A percentile compares a stretch with the other conserved stretches of the same genome.
Conservation (phyloP, 2,797 vertebrate species). For the Anguilla obscura region DNA sequence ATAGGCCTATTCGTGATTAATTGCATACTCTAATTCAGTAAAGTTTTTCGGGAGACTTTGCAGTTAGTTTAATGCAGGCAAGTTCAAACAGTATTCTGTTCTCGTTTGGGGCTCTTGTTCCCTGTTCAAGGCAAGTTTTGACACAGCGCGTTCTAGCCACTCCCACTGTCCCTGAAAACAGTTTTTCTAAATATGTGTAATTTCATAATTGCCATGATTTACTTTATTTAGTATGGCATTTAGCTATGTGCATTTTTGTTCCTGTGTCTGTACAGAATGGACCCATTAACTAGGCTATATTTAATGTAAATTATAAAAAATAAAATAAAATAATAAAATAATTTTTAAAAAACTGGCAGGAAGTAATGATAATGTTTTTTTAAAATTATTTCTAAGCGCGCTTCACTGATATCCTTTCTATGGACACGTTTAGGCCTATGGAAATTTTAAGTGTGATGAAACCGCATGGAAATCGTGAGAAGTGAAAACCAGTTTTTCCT, state of each 20-base stretch:
- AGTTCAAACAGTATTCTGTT: background rate
- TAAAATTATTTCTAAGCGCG: background rate
- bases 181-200: background rate
- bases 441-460: background rate
- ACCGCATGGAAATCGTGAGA: background rate
- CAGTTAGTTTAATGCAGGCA: background rate
- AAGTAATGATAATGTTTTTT: background rate
- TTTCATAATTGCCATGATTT: background rate
- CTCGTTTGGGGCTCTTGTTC: background rate
- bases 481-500: background rate
- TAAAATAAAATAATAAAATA: background rate
- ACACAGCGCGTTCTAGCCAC: constrained; percentile 1
- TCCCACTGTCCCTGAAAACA: background rate
- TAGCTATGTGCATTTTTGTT: background rate
- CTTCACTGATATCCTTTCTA: background rate
- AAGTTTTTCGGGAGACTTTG: background rate
- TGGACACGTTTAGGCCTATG: background rate
- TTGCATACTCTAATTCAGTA: background rate
- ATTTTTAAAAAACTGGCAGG: background rate
- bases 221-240: background rate
- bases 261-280: background rate
- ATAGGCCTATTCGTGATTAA: background rate
- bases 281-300: background rate
- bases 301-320: background rate
- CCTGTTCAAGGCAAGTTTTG: background rate